phyloP scores from a whole-genome alignment of 2,888 invertebrate species.

The Poecilobothrus nobilitatus region DNA sequence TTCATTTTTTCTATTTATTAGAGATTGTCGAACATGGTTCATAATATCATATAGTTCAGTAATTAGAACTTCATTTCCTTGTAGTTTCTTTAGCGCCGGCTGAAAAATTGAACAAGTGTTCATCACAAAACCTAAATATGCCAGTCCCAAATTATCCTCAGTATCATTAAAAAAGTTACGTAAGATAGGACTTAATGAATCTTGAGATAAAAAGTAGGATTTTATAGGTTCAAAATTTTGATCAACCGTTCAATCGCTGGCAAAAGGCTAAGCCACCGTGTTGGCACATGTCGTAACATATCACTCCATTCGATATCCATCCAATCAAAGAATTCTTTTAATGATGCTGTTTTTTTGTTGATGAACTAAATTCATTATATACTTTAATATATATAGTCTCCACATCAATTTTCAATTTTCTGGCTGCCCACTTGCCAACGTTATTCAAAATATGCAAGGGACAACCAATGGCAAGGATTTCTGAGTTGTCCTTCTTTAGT shows the following conservation, averaged over 20 bases:
- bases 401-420: conserved; percentile 9
- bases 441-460: conserved; percentile 7
- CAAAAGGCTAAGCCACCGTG: conserved; percentile 10
- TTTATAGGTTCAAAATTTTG: conserved; percentile 10
- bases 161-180: conserved; percentile 8
- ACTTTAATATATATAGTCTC: conserved; percentile 7
- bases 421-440: conserved; percentile 8
- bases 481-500: background rate
- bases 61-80: conserved; percentile 7
- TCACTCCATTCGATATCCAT: conserved; percentile 8
- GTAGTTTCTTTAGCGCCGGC: conserved; percentile 8
- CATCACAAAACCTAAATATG: conserved; percentile 9
- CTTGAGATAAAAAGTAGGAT: conserved; percentile 10
- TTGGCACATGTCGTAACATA: conserved; percentile 9
- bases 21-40: conserved; percentile 8
- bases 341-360: conserved; percentile 9
- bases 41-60: conserved; percentile 9
- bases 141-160: conserved; percentile 9
- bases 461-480: background rate
- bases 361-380: conserved; percentile 8
- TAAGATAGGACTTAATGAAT: conserved; percentile 9
- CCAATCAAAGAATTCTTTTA: conserved; percentile 15
- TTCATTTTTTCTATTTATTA: conserved; percentile 7
- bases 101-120: conserved; percentile 12
- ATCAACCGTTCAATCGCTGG: conserved; percentile 14